These are phyloP conservation scores for Neodiprion lecontei DNA, from an alignment of 1,140 invertebrate genomes.

Conservation along the genomic window DNA sequence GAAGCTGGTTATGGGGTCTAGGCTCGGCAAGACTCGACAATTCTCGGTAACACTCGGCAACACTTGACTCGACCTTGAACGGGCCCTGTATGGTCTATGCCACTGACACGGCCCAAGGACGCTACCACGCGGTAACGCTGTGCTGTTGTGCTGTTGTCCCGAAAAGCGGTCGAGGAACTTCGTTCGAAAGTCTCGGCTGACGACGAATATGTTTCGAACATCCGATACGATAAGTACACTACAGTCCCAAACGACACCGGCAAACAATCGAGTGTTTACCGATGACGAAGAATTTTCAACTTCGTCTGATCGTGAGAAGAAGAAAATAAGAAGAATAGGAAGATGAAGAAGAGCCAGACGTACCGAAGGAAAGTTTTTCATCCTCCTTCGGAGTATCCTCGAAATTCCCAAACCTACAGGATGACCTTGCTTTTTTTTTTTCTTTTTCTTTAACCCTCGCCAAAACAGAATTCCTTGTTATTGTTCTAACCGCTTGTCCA, in stretches of 20 bases:
- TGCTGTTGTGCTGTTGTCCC: constrained; percentile 46
- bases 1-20: constrained; percentile 20
- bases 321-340: too few relatives aligned
- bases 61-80: constrained; percentile 59
- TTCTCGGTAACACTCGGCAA: constrained; percentile 45
- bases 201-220: constrained; percentile 55
- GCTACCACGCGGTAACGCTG: constrained; percentile 28
- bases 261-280: neutral
- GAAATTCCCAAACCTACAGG: too few relatives aligned
- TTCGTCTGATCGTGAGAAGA: too few relatives aligned
- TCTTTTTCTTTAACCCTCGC: too few relatives aligned
- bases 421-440: too few relatives aligned
- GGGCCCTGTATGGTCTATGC: constrained; percentile 62
- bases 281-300: too few relatives aligned
- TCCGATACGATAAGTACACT: neutral
- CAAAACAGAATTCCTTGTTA: too few relatives aligned
- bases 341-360: too few relatives aligned
- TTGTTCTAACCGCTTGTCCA: too few relatives aligned
- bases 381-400: too few relatives aligned
- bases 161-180: constrained; percentile 61
- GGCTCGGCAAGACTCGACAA: neutral
- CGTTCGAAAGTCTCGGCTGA: constrained; percentile 55
- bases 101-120: constrained; percentile 64
- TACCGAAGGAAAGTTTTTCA: too few relatives aligned
- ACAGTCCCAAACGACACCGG: neutral